Conservation (phyloP, 2,888 invertebrate genomes). For the Terebella lapidaria region DNA sequence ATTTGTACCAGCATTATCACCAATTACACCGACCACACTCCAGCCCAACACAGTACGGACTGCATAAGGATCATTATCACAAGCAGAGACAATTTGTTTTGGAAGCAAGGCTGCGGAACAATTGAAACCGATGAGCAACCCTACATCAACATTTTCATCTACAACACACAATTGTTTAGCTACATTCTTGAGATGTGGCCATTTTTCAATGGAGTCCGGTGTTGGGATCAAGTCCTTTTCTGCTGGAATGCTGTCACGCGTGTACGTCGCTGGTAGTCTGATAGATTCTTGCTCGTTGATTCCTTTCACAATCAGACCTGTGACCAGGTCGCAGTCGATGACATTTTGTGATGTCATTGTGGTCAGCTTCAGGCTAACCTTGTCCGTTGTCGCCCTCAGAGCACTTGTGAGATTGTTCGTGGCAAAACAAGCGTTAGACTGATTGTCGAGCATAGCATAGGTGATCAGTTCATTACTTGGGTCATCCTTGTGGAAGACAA, state of each 20-base stretch:
- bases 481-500: not conserved
- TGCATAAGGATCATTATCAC: not conserved
- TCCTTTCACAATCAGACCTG: not conserved
- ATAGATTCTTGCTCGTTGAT: not conserved
- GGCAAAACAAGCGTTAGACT: not conserved
- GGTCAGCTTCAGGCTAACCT: not conserved
- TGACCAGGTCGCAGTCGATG: not conserved
- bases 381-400: not conserved
- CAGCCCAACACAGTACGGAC: no score
- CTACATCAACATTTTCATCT: not conserved
- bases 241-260: not conserved
- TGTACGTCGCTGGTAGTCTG: not conserved
- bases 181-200: not conserved
- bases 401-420: not conserved
- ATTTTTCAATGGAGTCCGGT: not conserved
- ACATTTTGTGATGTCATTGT: not conserved
- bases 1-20: no score
- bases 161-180: not conserved
- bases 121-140: not conserved
- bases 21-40: not conserved
- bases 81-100: no score
- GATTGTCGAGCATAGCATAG: slow-evolving; percentile 2
- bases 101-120: no score
- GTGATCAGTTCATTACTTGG: not conserved
- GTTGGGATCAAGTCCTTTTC: not conserved